Base-by-base conservation (phyloP, 2,888 invertebrate genomes). In the Brachyptera risi region DNA sequence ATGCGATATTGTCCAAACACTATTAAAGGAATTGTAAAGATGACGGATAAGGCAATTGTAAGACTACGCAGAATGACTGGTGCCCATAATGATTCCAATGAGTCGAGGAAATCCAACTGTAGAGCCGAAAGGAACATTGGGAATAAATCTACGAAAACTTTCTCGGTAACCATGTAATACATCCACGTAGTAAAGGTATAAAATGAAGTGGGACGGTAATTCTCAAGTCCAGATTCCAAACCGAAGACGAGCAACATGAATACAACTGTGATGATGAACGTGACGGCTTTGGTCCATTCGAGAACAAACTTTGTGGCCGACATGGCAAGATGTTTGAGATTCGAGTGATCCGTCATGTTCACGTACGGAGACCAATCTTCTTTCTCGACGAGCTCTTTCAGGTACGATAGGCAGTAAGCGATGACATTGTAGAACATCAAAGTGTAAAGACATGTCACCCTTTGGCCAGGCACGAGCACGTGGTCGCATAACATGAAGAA, bases 381-480 rank as follows among this genome's bases (percentile, higher is more conserved):
- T 70, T 88, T 87, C 68, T 85, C 84, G 66, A 85, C 79, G 5
- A 87, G 77, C 71, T 88, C 88, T 65, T 85, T 83, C 21, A 88
- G 83, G 75, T 90, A 90, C 67, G 83, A 81, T 11, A 88, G 83
- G 68, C 88, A 87, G 75, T 90, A 90, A 0, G 89, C 86, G 65
- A 88, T 79, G 5, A 89, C 89, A 73, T 90, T 90, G 80, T 88
- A 90, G 76, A 90, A 89, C 85, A 90, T 86, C 17, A 90, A 78
- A 0, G 88, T 87, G 74, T 90, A 90, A 23, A 90, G 79, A 44
- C 85, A 84, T 1, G 88, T 88, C 40, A 87, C 79, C 68, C 80
- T 74, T 66, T 76, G 71, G 69, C 77, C 72, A 1, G 79, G 78
- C 35, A 84, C 78, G 27, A 89, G 75, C 27, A 86, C 79, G 23